Evolutionary conservation across 1,140 invertebrate genomes (phyloP), one percentile per base, ranked within the genome.

Genomic region (Musca domestica): DNA sequence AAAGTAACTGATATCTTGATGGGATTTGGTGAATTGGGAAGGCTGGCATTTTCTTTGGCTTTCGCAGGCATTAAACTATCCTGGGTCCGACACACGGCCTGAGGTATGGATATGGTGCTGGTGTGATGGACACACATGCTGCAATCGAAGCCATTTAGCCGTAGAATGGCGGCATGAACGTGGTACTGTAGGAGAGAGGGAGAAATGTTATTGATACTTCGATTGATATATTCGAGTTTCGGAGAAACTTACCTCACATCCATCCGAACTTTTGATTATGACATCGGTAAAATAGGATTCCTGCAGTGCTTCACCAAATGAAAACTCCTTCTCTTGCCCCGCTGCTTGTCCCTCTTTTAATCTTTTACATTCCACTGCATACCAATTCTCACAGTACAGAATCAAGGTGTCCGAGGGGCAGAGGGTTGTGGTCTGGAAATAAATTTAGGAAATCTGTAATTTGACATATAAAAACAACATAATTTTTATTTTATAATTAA

Each of bases 231-330:
- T 17, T 54, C 49, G 41, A 25, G 14, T 46, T 48, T 56, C 12
- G 17, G 17, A 51, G 14, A 64, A 12, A 68, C 70, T 66, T 64
- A 73, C 71, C 30, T 76, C 76, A 61, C 73, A 30, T 2, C 75
- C 75, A 25, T 72, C 69, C n/a, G 71, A 70, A 64, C 78, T 82
- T 67, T 77, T 84, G 10, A 88, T 82, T 46, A 81, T 76, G 51
- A 89, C 71, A 83, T 90, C 88, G 66, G 85, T 85, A 73, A 90
- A 90, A 73, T 86, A 89, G 1, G 86, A 86, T 70, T 89, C 87
- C 68, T 87, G 84, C 46, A 90, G 77, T n/a, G 88, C 88, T 67
- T 86, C 84, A 14, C 87, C 76, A 52, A 89, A 84, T 41, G 85
- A 86, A 72, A 87, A 89, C 15, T 81, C 77, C 25, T 73, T 71